Percentiles rank a stretch among this genome's conserved stretches.
Evolutionary conservation across 2,888 invertebrate genomes (phyloP).

Genomic region (Linnaemya vulpina): DNA sequence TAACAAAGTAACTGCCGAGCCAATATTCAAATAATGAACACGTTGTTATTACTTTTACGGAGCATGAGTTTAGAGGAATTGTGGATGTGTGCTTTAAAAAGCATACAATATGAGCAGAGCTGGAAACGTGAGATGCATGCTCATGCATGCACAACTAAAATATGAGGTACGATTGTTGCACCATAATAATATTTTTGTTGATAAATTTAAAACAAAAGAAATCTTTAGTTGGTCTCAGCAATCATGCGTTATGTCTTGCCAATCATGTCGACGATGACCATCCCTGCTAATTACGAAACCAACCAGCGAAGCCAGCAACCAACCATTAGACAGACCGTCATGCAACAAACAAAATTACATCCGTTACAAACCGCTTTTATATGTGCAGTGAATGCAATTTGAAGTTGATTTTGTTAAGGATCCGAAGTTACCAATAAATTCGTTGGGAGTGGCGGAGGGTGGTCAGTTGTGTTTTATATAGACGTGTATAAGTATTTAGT

Average conservation of each 20-base stretch:
- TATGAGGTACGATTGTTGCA: too few species aligned
- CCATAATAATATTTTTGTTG: too few species aligned
- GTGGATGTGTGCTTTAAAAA: constrained; percentile 21
- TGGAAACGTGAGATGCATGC: not conserved
- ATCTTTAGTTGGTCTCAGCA: not conserved
- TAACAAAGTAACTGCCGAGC: constrained; percentile 5
- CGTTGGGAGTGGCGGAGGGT: constrained; percentile 2
- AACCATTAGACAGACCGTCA: constrained; percentile 22
- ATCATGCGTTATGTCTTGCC: not conserved
- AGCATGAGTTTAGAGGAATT: constrained; percentile 9
- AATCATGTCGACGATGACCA: not conserved
- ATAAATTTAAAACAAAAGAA: too few species aligned
- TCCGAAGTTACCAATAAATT: constrained; percentile 29
- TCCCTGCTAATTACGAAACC: constrained; percentile 48
- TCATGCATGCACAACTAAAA: not conserved
- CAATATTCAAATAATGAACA: constrained; percentile 57
- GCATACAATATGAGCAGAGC: constrained; percentile 47
- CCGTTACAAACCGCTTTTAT: constrained; percentile 66
- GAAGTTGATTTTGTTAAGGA: constrained; percentile 52
- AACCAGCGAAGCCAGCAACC: constrained; percentile 34
- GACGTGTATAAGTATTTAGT: not conserved
- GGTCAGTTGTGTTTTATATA: constrained; percentile 9
- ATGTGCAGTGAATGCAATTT: constrained; percentile 67
- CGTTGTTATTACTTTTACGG: constrained; percentile 34
- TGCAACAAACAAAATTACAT: constrained; percentile 62